Evolutionary conservation across 2,113 vertebrate genomes (phyloP).

Genomic region (Fregata magnificens): DNA sequence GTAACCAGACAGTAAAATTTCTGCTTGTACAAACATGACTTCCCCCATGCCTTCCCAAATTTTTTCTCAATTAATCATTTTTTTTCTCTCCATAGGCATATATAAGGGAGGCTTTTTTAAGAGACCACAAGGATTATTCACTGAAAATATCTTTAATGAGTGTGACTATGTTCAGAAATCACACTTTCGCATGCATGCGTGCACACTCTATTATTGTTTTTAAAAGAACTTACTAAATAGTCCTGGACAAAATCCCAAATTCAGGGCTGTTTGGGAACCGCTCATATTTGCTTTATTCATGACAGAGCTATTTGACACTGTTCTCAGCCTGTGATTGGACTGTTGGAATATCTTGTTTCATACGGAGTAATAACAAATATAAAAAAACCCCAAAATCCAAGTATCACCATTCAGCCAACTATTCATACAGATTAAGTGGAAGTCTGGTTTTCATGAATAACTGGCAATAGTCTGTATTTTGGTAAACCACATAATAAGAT

Average conservation of each 20-base stretch:
- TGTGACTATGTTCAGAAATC: not conserved
- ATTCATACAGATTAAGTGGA: not conserved
- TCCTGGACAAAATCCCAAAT: not conserved
- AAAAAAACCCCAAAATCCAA: not conserved
- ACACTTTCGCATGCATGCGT: not conserved
- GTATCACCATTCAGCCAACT: not conserved
- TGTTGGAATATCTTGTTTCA: not conserved
- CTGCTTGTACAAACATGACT: not conserved
- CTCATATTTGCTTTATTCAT: not conserved
- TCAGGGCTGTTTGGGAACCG: not conserved
- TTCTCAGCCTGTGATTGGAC: not conserved
- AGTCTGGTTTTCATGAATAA: not conserved
- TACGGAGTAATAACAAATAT: not conserved
- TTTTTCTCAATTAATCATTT: not conserved
- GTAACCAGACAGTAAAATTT: not conserved
- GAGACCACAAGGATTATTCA: not conserved
- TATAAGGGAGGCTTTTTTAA: not conserved
- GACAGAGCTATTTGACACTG: not conserved
- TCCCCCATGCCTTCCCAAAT: not conserved
- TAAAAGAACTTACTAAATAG: not conserved
- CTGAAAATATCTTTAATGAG: not conserved
- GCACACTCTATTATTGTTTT: not conserved
- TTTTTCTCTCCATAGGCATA: not conserved
- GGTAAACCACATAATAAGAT: not conserved
- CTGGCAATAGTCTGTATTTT: not conserved